Evolutionary conservation across 2,113 vertebrate species (phyloP).

Genomic region (Phycodurus eques): DNA sequence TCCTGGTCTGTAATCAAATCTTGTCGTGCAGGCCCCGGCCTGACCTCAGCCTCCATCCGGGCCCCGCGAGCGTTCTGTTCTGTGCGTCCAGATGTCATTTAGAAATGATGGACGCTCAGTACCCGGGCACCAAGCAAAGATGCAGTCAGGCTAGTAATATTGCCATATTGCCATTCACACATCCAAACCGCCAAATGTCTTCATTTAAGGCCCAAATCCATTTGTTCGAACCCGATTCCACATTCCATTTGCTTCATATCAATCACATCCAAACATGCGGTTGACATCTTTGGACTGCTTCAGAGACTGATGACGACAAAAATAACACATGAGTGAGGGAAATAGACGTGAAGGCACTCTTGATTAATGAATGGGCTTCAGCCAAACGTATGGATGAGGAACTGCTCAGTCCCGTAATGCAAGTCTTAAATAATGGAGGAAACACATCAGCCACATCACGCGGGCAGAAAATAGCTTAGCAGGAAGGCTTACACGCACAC

Average conservation of each 20-base stretch:
- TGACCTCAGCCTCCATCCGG: conserved; percentile 35
- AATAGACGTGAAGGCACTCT: conserved; percentile 46
- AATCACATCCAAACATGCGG: background rate
- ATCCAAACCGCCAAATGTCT: too few relatives aligned
- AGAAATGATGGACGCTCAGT: conserved; percentile 28
- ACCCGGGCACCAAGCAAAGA: conserved; percentile 17
- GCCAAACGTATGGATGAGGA: conserved; percentile 54
- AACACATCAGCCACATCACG: background rate
- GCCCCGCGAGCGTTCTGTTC: conserved; percentile 23
- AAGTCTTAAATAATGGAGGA: conserved; percentile 30
- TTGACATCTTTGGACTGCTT: background rate
- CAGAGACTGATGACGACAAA: conserved; percentile 45
- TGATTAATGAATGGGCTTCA: conserved; percentile 64
- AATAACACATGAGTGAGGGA: conserved; percentile 54
- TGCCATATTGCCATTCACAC: too few relatives aligned
- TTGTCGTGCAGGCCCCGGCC: conserved; percentile 14
- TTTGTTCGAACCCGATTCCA: too few relatives aligned
- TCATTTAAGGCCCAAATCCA: too few relatives aligned
- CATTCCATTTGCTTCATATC: background rate
- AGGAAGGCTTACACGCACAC: conserved; percentile 2
- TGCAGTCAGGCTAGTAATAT: background rate
- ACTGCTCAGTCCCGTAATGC: conserved; percentile 3
- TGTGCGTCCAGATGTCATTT: conserved; percentile 55
- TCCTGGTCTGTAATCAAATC: conserved; percentile 53
- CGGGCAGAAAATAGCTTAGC: conserved; percentile 24